Percentiles rank a stretch among this genome's conserved stretches.
phyloP scores from a whole-genome alignment of 2,888 invertebrate species.

The Papilio elwesi region DNA sequence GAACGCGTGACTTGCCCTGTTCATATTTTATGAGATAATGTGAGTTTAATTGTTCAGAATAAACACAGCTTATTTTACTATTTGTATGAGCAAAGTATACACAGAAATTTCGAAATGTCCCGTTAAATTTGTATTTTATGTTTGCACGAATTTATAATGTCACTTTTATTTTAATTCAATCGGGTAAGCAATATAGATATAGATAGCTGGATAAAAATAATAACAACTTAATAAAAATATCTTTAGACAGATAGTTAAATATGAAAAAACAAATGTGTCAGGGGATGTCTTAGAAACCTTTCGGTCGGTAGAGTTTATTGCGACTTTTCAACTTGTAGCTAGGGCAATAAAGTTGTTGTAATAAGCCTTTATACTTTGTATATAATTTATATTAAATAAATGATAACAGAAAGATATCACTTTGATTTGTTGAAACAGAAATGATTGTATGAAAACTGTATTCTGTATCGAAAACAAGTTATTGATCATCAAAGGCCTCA shows the following conservation, averaged over 20 bases:
- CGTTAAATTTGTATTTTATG: conserved; percentile 11
- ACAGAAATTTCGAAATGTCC: neutral
- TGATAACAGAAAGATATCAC: neutral
- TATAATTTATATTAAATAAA: neutral
- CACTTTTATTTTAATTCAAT: conserved; percentile 3
- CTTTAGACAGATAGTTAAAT: no score
- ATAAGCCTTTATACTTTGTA: neutral
- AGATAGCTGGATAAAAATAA: neutral
- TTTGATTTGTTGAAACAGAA: conserved; percentile 17
- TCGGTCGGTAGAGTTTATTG: no score
- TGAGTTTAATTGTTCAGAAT: conserved; percentile 64
- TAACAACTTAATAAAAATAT: neutral
- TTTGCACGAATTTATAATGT: conserved; percentile 3
- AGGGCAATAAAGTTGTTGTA: neutral
- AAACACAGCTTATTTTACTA: conserved; percentile 41
- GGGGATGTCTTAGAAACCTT: no score
- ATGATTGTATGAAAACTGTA: conserved; percentile 26
- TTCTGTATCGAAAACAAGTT: conserved; percentile 38
- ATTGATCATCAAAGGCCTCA: conserved; percentile 37
- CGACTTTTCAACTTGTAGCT: no score
- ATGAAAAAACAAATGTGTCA: no score
- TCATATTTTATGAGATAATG: conserved; percentile 72
- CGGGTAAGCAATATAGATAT: neutral
- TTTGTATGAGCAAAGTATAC: conserved; percentile 38
- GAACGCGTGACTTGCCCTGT: conserved; percentile 53